phyloP scores from a whole-genome alignment of 2,797 vertebrate genomes.

The Phalloptychus januarius region DNA sequence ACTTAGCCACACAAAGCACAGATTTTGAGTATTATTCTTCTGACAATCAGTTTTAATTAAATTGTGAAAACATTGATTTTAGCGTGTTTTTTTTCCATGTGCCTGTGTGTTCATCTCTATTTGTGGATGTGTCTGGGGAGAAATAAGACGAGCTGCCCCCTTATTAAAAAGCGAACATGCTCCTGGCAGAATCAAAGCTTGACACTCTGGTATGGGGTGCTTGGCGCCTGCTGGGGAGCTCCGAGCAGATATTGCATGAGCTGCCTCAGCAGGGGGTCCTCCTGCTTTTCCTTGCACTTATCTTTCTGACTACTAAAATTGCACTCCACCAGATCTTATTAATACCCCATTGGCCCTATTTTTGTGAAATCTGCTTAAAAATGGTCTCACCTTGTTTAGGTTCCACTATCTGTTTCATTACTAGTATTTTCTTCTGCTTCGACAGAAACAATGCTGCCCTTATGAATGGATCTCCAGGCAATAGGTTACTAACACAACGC shows the following conservation, averaged over 20 bases:
- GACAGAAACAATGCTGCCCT: background rate
- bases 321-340: constrained; percentile 28
- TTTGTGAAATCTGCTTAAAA: constrained; percentile 21
- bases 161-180: constrained; percentile 44
- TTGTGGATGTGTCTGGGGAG: constrained; percentile 9
- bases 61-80: constrained; percentile 67
- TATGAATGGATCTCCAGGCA: background rate
- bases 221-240: constrained; percentile 66
- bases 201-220: constrained; percentile 44
- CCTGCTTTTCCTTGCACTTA: constrained; percentile 50
- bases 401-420: background rate
- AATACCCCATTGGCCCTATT: constrained; percentile 5
- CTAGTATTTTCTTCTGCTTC: background rate
- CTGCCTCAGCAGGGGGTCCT: constrained; percentile 69
- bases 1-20: constrained; percentile 75
- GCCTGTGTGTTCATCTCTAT: constrained; percentile 14
- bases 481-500: background rate
- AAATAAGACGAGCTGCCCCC: constrained; percentile 33
- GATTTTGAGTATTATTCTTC: constrained; percentile 62
- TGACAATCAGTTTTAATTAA: constrained; percentile 83
- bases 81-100: background rate
- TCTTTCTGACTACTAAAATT: constrained; percentile 45
- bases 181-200: constrained; percentile 47
- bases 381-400: constrained; percentile 13
- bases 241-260: constrained; percentile 67